Base-by-base conservation (phyloP, 2,113 vertebrate genomes). In the Lamprotornis superbus region DNA sequence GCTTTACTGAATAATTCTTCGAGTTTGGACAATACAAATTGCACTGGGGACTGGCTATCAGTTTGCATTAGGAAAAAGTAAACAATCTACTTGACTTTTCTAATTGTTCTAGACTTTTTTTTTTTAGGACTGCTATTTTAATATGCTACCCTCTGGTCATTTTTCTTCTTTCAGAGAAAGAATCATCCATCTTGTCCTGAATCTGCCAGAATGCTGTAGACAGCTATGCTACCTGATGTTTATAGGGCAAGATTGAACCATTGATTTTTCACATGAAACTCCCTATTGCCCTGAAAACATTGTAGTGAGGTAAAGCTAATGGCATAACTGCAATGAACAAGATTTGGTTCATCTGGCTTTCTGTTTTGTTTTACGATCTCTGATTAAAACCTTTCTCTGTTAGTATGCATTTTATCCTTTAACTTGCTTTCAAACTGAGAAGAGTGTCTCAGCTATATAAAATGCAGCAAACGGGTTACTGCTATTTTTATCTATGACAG, bases 181-280 rank as follows among this genome's bases (percentile, higher is more conserved):
- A 50, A 49, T 60, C 81, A 78, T 75, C 50, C 69, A 90, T 96
- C 83, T 95, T 87, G 59, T 83, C 47, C 28, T 57, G 39, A 78
- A 78, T 44, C 73, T 93, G 81, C 76, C 47, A 86, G 67, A 93
- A 81, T 84, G 33, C 74, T 86, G 89, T 42, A 70, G 46, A 81
- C 20, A 8, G 35, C 33, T 88, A 31, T 4, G 7, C 50, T 84
- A 56, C 47, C 53, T 90, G 84, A 37, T 88, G 35, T 81, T 93
- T 74, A 87, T 35, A 67, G 40, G 37, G 35, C 31, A 35, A 60
- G 83, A 94, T 30, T 1, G 12, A 91, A 86, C 23, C 30, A 96
- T 86, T 95, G 92, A 96, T 95, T 96, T 97, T 96, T 95, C 40
- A 52, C 14, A 4, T 42, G 60, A 86, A 85, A 71, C 37, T 95